A percentile compares a stretch with the other conserved stretches of the same genome.
phyloP scores from a whole-genome alignment of 2,888 invertebrate species.

The Callyntrura sp. region DNA sequence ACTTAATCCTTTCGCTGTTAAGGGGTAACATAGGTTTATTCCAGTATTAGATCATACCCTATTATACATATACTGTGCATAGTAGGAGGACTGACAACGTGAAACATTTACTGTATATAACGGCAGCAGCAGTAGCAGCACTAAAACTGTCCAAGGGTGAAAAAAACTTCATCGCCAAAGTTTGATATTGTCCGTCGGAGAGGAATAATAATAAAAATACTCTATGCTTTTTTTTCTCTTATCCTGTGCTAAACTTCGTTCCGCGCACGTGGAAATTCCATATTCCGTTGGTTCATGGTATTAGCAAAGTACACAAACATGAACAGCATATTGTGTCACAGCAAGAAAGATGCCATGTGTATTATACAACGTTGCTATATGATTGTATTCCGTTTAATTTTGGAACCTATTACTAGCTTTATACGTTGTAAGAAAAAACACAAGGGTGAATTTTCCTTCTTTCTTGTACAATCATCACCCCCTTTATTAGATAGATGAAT shows the following conservation, averaged over 20 bases:
- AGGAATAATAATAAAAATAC: slow-evolving; percentile 76
- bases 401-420: no score
- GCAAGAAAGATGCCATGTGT: no score
- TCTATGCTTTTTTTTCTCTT: slow-evolving; percentile 63
- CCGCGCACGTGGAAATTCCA: slow-evolving; percentile 56
- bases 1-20: no score
- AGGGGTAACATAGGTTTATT: no score
- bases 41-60: no score
- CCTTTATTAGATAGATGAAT: slow-evolving; percentile 17
- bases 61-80: no score
- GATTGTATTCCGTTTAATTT: no score
- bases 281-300: not conserved
- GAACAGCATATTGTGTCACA: no score
- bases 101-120: slow-evolving; percentile 23
- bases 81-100: slow-evolving; percentile 12
- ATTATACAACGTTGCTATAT: no score
- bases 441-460: slow-evolving; percentile 59
- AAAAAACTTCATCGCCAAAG: slow-evolving; percentile 75
- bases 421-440: no score
- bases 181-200: slow-evolving; percentile 76
- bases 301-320: no score
- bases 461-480: slow-evolving; percentile 56
- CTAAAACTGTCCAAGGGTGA: slow-evolving; percentile 67
- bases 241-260: slow-evolving; percentile 33
- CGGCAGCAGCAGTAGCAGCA: slow-evolving; percentile 68